These are phyloP conservation scores for Archips xylosteana DNA, from an alignment of 2,888 invertebrate species.

Conservation along the genomic window DNA sequence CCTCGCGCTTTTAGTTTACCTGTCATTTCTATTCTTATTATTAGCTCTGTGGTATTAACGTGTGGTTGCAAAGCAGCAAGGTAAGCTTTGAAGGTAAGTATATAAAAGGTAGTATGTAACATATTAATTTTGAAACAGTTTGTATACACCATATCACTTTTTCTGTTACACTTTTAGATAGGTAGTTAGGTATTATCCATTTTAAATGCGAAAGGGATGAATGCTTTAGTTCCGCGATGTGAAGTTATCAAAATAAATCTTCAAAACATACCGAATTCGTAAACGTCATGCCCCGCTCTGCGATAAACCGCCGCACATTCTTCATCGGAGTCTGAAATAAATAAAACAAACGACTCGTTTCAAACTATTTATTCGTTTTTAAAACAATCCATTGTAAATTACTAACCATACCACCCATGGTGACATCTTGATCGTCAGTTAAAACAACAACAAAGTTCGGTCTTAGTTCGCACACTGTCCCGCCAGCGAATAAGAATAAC, in stretches of 20 bases:
- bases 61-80: no score
- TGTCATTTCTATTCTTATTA: no score
- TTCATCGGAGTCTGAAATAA: constrained; percentile 88
- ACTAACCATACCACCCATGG: constrained; percentile 92
- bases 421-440: constrained; percentile 94
- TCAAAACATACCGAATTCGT: constrained; percentile 87
- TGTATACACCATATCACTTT: no score
- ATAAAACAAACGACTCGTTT: constrained; percentile 58
- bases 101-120: no score
- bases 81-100: no score
- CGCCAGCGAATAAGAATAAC: constrained; percentile 55
- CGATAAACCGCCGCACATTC: constrained; percentile 87
- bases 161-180: no score
- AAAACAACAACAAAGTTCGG: constrained; percentile 93
- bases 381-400: constrained; percentile 47
- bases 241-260: constrained; percentile 1
- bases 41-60: no score
- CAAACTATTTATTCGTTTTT: constrained; percentile 66
- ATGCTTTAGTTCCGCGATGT: no score
- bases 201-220: no score
- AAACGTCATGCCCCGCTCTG: constrained; percentile 88
- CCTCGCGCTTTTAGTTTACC: no score
- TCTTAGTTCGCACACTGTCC: constrained; percentile 55
- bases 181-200: no score
- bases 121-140: no score